phyloP scores from a whole-genome alignment of 23 tunicate genomes.

The Oikopleura dioica region DNA sequence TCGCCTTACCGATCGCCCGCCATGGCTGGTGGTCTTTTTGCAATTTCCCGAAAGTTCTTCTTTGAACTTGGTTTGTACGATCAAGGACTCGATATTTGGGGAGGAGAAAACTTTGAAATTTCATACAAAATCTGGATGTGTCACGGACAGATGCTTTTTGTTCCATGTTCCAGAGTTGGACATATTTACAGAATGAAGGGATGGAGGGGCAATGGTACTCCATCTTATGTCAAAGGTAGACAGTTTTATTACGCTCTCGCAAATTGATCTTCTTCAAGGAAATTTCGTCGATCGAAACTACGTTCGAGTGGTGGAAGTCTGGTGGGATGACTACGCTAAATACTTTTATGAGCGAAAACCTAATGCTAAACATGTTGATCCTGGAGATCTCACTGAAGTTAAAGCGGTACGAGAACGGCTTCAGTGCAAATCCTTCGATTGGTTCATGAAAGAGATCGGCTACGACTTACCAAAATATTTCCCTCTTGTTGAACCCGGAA shows the following conservation, averaged over 20 bases:
- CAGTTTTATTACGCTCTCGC: no score
- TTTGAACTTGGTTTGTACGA: conserved; percentile 36
- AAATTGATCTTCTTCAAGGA: no score
- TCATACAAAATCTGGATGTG: conserved; percentile 72
- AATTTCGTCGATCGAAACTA: no score
- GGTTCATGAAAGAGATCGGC: conserved; percentile 55
- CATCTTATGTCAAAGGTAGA: conserved; percentile 61
- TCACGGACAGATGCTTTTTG: conserved; percentile 39
- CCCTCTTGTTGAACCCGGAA: conserved; percentile 31
- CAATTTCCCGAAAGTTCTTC: conserved; percentile 26
- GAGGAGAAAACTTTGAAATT: conserved; percentile 47
- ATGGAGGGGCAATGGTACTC: conserved; percentile 87
- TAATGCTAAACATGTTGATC: conserved; percentile 21
- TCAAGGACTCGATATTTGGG: conserved; percentile 48
- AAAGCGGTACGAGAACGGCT: conserved; percentile 21
- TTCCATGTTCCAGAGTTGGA: conserved; percentile 55
- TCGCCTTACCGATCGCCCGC: conserved; percentile 25
- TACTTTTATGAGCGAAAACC: conserved; percentile 38
- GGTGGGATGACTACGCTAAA: conserved; percentile 70
- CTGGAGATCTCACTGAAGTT: conserved; percentile 30
- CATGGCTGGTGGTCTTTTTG: conserved; percentile 71
- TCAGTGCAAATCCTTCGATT: conserved; percentile 42
- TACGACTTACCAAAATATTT: conserved; percentile 42
- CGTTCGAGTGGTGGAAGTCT: conserved; percentile 51
- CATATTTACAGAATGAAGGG: conserved; percentile 59